Percentiles rank a stretch among this genome's conserved stretches.
Evolutionary conservation across 2,888 invertebrate genomes (phyloP).

Genomic region (Ctenicera cuprea): DNA sequence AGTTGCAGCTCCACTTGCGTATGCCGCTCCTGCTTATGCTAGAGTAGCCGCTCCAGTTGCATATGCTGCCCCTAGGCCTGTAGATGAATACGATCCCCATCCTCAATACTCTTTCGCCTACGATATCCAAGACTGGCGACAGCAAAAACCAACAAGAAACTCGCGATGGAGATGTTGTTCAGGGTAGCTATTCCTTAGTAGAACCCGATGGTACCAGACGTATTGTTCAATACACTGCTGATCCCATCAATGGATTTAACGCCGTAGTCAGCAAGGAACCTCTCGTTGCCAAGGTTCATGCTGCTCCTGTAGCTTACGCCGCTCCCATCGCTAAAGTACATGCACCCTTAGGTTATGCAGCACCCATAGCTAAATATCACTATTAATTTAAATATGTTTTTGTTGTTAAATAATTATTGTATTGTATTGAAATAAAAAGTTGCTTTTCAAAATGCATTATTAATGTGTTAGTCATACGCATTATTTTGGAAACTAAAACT

Average conservation of each 20-base stretch:
- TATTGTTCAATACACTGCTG: conserved; percentile 76
- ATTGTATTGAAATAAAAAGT: too few species aligned
- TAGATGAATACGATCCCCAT: conserved; percentile 73
- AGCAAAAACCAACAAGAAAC: conserved; percentile 74
- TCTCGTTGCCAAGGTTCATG: conserved; percentile 62
- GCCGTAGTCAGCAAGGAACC: conserved; percentile 80
- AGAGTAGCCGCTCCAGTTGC: conserved; percentile 54
- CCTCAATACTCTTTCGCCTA: conserved; percentile 76
- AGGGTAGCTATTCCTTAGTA: conserved; percentile 74
- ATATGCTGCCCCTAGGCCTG: conserved; percentile 62
- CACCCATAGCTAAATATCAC: conserved; percentile 10
- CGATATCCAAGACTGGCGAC: conserved; percentile 77
- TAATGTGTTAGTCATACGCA: too few species aligned
- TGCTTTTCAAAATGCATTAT: too few species aligned
- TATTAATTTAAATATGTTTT: too few species aligned
- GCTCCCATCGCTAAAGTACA: conserved; percentile 62
- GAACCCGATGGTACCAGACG: conserved; percentile 75
- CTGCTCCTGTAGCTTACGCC: conserved; percentile 25
- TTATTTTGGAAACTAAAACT: too few species aligned
- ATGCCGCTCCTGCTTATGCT: conserved; percentile 51
- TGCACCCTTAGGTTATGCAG: conserved; percentile 30
- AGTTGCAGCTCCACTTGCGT: conserved; percentile 47
- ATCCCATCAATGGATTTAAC: conserved; percentile 79
- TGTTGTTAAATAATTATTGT: too few species aligned
- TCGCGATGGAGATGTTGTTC: conserved; percentile 75